These are phyloP conservation scores for Meda fulgida DNA, from an alignment of 2,797 vertebrate genomes.

Conservation along the genomic window DNA sequence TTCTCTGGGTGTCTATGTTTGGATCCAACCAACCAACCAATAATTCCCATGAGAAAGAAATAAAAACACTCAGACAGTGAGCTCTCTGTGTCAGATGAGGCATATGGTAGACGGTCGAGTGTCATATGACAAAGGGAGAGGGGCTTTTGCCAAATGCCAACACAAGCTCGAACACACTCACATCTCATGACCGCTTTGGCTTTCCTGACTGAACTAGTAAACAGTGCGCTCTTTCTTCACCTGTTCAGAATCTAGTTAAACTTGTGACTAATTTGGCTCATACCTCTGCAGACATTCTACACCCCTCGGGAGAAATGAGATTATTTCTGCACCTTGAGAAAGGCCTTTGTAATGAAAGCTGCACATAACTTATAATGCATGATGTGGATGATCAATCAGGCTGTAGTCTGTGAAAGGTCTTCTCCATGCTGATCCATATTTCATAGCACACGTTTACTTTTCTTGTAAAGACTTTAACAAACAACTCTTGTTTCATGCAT, in stretches of 20 bases:
- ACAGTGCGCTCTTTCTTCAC: conserved; percentile 17
- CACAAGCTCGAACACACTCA: not conserved
- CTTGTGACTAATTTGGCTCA: conserved; percentile 34
- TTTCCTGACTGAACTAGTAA: conserved; percentile 13
- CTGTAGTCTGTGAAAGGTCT: conserved; percentile 26
- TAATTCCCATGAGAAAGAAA: conserved; percentile 29
- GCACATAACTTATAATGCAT: conserved; percentile 24
- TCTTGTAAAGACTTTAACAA: conserved; percentile 18
- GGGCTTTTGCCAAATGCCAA: not conserved
- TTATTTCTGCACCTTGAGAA: conserved; percentile 12
- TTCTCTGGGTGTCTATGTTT: not conserved
- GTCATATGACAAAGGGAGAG: conserved; percentile 39
- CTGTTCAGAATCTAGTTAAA: conserved; percentile 16
- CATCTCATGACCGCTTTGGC: conserved; percentile 33
- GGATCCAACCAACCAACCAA: not conserved
- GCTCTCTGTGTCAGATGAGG: conserved; percentile 31
- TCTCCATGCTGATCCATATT: conserved; percentile 1
- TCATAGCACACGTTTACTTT: conserved; percentile 9
- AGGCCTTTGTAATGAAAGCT: conserved; percentile 18
- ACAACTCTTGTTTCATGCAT: conserved; percentile 23
- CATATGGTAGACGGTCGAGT: conserved; percentile 25
- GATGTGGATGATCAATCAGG: conserved; percentile 35
- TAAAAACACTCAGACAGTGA: conserved; percentile 15
- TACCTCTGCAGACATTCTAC: not conserved
- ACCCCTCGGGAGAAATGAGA: conserved; percentile 13